Evolutionary conservation across 23 tunicate species (phyloP).

Genomic region (Pegea sp.): DNA sequence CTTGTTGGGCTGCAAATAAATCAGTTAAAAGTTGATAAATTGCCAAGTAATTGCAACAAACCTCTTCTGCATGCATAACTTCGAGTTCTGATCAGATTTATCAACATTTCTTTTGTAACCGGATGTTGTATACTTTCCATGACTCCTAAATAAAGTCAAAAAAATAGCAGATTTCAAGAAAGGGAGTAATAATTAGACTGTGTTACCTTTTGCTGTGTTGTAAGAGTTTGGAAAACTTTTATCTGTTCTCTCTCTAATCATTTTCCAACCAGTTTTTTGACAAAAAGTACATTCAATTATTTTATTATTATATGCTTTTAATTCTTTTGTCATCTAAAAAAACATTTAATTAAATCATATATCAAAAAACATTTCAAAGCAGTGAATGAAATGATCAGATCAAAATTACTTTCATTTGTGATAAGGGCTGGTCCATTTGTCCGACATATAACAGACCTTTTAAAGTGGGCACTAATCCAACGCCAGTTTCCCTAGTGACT

Average conservation of each 20-base stretch:
- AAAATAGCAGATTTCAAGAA: neutral
- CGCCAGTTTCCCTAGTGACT: constrained; percentile 40
- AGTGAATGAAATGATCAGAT: neutral
- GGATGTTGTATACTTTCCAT: constrained; percentile 41
- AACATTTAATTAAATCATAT: neutral
- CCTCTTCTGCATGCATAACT: too few species aligned
- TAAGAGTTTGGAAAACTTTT: constrained; percentile 93
- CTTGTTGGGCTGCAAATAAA: too few species aligned
- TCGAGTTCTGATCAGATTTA: constrained; percentile 31
- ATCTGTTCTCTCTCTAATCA: constrained; percentile 84
- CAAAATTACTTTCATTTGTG: constrained; percentile 37
- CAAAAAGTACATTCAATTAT: constrained; percentile 84
- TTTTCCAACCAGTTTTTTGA: constrained; percentile 61
- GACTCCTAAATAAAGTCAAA: neutral
- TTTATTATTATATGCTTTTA: constrained; percentile 62
- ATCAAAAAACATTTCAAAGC: neutral
- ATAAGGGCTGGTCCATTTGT: constrained; percentile 40
- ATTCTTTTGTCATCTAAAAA: constrained; percentile 41
- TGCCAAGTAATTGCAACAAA: too few species aligned
- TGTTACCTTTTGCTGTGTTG: constrained; percentile 48
- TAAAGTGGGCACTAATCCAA: constrained; percentile 43
- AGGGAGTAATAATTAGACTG: neutral
- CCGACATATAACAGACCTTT: constrained; percentile 48
- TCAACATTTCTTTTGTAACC: constrained; percentile 49
- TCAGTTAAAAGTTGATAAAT: too few species aligned